Evolutionary conservation across 2,113 vertebrate species (phyloP).

Genomic region (Colius striatus): DNA sequence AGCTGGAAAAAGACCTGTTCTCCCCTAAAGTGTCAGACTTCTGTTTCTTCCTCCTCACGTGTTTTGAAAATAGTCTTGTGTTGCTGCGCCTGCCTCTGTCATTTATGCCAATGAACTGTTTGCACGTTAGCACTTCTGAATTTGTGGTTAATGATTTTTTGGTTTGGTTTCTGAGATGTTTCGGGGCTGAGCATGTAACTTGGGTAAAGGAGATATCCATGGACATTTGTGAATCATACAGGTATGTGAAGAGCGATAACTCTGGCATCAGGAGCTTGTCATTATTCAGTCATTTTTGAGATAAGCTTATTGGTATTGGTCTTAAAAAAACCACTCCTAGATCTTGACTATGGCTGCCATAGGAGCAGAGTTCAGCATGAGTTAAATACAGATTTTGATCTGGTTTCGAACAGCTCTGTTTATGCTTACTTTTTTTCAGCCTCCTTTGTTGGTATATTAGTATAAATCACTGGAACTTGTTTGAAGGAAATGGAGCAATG

Average conservation of each 20-base stretch:
- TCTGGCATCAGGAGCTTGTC: neutral
- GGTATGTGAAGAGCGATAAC: neutral
- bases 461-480: neutral
- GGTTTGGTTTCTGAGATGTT: neutral
- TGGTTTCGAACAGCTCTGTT: neutral
- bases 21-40: neutral
- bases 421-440: neutral
- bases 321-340: neutral
- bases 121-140: neutral
- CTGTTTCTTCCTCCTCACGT: neutral
- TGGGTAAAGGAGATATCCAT: neutral
- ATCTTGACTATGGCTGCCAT: neutral
- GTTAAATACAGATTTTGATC: neutral
- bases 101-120: neutral
- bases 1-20: neutral
- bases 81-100: constrained; percentile 1
- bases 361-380: neutral
- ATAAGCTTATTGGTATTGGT: neutral
- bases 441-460: neutral
- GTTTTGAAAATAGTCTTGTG: neutral
- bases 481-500: neutral
- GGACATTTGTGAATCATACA: neutral
- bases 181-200: neutral
- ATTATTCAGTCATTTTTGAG: neutral
- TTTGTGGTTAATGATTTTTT: neutral